Conservation (phyloP, 2,797 vertebrate genomes). For the Garrulus glandarius region DNA sequence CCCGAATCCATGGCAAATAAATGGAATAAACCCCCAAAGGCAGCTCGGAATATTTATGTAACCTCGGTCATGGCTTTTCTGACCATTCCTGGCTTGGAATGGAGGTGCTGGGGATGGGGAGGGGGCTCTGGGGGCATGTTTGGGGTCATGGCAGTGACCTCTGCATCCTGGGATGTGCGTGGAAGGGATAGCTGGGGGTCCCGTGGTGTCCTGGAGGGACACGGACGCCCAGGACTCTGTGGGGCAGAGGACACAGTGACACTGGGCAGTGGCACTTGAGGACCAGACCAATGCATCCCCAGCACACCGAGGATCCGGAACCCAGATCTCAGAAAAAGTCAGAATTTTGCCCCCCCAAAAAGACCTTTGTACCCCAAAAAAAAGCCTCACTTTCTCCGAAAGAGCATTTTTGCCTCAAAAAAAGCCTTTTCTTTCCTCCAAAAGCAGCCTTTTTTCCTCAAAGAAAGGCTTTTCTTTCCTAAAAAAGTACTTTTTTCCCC, state of each 20-base stretch:
- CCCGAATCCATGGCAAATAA: not conserved
- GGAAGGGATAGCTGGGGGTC: not conserved
- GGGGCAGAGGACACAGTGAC: not conserved
- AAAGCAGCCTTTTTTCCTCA: not conserved
- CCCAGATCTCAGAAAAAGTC: not conserved
- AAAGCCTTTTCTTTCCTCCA: not conserved
- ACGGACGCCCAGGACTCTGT: rapidly evolving
- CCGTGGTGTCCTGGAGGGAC: not conserved
- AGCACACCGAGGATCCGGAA: not conserved
- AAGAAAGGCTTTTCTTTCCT: not conserved
- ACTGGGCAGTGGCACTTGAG: rapidly evolving
- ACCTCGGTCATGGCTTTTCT: not conserved
- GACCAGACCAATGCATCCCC: rapidly evolving
- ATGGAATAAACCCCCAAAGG: not conserved
- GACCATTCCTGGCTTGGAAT: rapidly evolving
- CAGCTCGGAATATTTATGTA: rapidly evolving
- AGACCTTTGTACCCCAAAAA: not conserved
- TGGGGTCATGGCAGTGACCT: not conserved
- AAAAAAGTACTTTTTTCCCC: rapidly evolving
- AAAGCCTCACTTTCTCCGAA: not conserved
- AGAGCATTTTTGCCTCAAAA: rapidly evolving
- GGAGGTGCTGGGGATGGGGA: not conserved
- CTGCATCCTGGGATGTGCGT: rapidly evolving
- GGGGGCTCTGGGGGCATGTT: rapidly evolving
- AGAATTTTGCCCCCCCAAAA: rapidly evolving